Evolutionary conservation across 2,797 vertebrate genomes (phyloP), one percentile per base, ranked within the genome.

Genomic region (Acipenser oxyrinchus): DNA sequence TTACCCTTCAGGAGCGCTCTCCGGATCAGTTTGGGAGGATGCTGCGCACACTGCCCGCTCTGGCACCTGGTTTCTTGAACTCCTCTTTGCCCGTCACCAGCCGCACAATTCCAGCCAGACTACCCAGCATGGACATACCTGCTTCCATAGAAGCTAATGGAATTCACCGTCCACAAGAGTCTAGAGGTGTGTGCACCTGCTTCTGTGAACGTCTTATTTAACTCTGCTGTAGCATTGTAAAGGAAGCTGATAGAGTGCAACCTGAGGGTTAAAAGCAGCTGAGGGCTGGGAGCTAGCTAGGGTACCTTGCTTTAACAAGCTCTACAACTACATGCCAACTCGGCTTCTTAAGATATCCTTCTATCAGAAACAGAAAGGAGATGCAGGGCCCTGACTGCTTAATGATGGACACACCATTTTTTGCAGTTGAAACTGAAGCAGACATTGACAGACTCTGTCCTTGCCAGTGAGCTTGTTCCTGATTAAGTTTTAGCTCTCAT

Each of bases 1-100:
- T 59, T 71, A 6, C 11, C 11, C 66, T 65, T 4, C 69, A 97
- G 95, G 93, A 94, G 63, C 86, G 80, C 65, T 94, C 92, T 11
- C 88, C 91, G 12, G 91, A 95, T 66, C 88, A 91, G 74, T 84
- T 85, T 60, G 66, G 77, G 65, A 60, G 74, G 76, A 75, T 88
- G 86, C 69, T 77, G 51, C 73, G 51, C 73, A 90, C 84, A 37
- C 85, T 93, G 67, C 90, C 91, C 71, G 74, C 87, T 7, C 49
- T 86, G 69, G 77, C 73, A 37, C 53, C 84, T 6, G 70, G 69
- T 62, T 74, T 73, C 78, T 75, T 82, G 4, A 82, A 74, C 49
- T 69, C 83, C 11, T 73, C 81, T 1, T 64, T 77, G 58, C 76
- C 77, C 51, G 65, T 83, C 63, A 65, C 77, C 49, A 80, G 75